phyloP scores from a whole-genome alignment of 2,797 vertebrate species.

The Lacerta viridis region DNA sequence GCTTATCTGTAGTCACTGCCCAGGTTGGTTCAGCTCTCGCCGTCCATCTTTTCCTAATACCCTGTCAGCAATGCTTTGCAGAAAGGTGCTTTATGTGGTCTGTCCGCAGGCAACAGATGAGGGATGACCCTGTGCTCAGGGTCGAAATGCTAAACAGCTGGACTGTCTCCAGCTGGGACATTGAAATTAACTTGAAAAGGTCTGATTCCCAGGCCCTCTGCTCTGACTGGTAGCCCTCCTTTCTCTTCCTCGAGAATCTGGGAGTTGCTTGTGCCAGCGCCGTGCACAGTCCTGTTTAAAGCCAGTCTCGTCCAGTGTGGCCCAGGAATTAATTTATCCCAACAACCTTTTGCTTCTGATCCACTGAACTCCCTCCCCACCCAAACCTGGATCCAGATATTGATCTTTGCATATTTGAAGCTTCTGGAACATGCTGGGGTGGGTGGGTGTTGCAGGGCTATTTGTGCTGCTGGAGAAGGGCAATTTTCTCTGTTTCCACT shows the following conservation, averaged over 20 bases:
- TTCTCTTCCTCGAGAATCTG: background rate
- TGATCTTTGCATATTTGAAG: background rate
- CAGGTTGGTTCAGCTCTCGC: conserved; percentile 9
- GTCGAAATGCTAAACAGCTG: conserved; percentile 6
- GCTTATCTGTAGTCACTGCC: conserved; percentile 13
- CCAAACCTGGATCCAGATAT: background rate
- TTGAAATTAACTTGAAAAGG: conserved; percentile 1
- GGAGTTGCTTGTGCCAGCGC: background rate
- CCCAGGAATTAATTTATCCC: background rate
- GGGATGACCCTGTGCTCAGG: background rate
- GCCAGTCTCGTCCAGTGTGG: background rate
- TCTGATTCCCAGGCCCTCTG: conserved; percentile 2
- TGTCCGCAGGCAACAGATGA: background rate
- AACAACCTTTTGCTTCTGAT: background rate
- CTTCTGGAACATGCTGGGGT: background rate
- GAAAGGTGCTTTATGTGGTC: background rate
- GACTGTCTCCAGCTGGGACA: background rate
- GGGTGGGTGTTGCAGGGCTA: background rate
- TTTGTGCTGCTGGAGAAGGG: background rate
- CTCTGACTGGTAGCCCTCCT: background rate
- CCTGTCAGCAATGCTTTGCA: background rate
- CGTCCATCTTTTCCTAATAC: background rate
- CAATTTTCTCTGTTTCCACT: background rate
- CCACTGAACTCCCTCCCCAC: too few relatives aligned
- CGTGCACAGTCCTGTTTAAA: background rate